These are phyloP conservation scores for Zoanthus solanderi DNA, from an alignment of 92 coral and sea anemone genomes.

Conservation along the genomic window DNA sequence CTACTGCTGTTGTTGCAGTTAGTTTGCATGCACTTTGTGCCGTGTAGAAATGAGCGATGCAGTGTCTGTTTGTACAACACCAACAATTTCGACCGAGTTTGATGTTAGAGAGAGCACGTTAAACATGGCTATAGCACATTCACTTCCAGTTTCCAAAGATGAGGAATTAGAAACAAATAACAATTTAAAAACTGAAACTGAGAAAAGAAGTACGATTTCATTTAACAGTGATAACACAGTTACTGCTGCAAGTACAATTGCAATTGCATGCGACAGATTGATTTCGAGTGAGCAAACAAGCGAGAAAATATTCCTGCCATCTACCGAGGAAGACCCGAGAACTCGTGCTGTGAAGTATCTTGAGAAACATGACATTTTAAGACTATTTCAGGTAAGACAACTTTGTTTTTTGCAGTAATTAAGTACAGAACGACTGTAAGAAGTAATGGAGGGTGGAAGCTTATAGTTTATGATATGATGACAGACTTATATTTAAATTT, in stretches of 20 bases:
- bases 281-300: background rate
- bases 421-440: too few relatives aligned
- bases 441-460: too few relatives aligned
- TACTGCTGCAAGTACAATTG: background rate
- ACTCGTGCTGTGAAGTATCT: conserved; percentile 76
- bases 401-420: too few relatives aligned
- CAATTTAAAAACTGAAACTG: background rate
- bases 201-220: background rate
- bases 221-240: background rate
- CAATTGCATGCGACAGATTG: background rate
- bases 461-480: too few relatives aligned
- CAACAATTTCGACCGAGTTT: conserved; percentile 25
- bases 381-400: conserved; percentile 80
- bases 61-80: conserved; percentile 33
- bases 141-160: conserved; percentile 24
- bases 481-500: too few relatives aligned
- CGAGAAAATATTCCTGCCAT: background rate
- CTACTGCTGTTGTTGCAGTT: too few relatives aligned
- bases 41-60: conserved; percentile 22
- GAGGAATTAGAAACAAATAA: background rate
- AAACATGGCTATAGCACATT: conserved; percentile 15
- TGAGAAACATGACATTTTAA: conserved; percentile 72
- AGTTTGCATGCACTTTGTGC: background rate
- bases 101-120: conserved; percentile 33
- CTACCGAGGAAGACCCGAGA: conserved; percentile 67